phyloP scores from a whole-genome alignment of 2,113 vertebrate genomes.

The Bufo gargarizans region DNA sequence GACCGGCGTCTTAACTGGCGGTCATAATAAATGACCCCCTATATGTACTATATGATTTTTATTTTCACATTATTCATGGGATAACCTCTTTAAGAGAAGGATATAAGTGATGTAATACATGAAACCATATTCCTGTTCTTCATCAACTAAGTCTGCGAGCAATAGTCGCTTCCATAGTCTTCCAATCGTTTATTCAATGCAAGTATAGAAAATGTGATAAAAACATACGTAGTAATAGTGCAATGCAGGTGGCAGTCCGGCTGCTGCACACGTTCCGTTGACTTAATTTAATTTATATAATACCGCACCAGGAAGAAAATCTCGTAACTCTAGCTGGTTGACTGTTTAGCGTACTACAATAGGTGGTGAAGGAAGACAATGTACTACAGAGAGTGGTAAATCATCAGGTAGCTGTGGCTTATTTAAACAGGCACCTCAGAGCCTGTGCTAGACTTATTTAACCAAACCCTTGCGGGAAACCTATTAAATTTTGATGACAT shows the following conservation, averaged over 20 bases:
- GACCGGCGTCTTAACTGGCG: too few relatives aligned
- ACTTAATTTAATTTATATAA: not conserved
- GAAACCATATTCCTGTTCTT: not conserved
- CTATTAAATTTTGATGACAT: slow-evolving; percentile 53
- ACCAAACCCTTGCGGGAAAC: slow-evolving; percentile 13
- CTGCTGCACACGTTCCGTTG: not conserved
- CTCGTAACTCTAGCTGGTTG: not conserved
- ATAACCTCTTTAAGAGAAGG: not conserved
- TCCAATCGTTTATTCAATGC: not conserved
- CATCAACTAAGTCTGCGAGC: not conserved
- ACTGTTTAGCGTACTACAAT: not conserved
- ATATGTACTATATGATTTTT: too few relatives aligned
- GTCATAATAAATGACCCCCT: too few relatives aligned
- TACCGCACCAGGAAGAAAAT: not conserved
- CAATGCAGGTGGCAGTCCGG: too few relatives aligned
- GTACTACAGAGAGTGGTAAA: not conserved
- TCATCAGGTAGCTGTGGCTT: not conserved
- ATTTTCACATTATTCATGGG: too few relatives aligned
- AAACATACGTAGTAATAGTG: not conserved
- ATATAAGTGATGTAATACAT: not conserved
- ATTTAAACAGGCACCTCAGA: not conserved
- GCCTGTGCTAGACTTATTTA: slow-evolving; percentile 6
- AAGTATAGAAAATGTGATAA: slow-evolving; percentile 3
- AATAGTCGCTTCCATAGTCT: not conserved
- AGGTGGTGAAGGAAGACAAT: not conserved